Base-by-base conservation (phyloP, 2,113 vertebrate genomes). In the Amblyopsis rosae region DNA sequence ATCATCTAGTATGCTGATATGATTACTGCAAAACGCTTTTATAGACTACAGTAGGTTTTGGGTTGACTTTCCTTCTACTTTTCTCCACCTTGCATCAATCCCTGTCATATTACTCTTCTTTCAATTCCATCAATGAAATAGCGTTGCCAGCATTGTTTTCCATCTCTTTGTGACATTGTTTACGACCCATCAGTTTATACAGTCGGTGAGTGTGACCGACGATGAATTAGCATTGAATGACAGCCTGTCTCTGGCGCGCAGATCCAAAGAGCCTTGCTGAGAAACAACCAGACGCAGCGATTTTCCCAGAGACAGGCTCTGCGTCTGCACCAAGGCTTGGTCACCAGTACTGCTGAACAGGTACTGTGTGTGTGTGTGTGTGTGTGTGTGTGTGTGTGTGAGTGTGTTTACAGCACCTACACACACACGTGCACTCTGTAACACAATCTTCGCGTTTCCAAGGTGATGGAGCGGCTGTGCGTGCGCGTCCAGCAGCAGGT, bases 261-360 rank as follows among this genome's bases (percentile, higher is more conserved):
- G 96, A 96, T 97, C 90, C 95, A 97, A 81, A 92, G 95, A 41
- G 92, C 94, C 55, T 88, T 97, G 69, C 93, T 96, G 80, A 93
- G 96, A 82, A 97, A 97, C 83, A 95, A 95, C 84, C 95, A 96
- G 81, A 95, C 95, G 1, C 94, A 95, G 77, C 93, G 94, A 0
- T 94, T 94, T 80, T 94, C 95, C 17, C 95, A 96, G 90, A 92
- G 95, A 3, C 95, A 96, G 88, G 96, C 95, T 16, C 92, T 96
- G 57, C 91, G 96, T n/a, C 92, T 97, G 72, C 96, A 97, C 81
- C 96, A 96, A 50, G 96, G 96, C 67, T 88, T 97, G 74, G 94
- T 96, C 72, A 96, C 94, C 75, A 96, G 95, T 91, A 95, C 94
- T 8, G 94, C 90, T 0, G 89, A 91, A 56, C 89, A 91, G 89